phyloP scores from a whole-genome alignment of 2,797 vertebrate species.

The Emys orbicularis region DNA sequence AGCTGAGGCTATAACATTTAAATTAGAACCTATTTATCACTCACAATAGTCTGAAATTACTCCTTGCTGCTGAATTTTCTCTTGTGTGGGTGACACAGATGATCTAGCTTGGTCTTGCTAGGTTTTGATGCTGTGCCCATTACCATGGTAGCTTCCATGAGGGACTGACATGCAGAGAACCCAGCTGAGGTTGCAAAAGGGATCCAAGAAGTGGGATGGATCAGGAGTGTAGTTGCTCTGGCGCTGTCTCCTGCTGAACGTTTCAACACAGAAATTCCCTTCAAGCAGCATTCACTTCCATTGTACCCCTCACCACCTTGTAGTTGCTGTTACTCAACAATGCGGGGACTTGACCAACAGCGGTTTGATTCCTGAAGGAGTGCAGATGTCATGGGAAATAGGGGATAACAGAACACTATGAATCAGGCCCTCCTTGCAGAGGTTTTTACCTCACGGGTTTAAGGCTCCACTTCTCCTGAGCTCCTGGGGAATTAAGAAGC shows the following conservation, averaged over 20 bases:
- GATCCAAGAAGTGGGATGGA: background rate
- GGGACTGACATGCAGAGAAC: background rate
- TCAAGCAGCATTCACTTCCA: background rate
- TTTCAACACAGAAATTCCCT: slow-evolving; percentile 24
- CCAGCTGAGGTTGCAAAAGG: background rate
- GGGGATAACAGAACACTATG: background rate
- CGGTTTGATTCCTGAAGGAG: background rate
- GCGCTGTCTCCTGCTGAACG: background rate
- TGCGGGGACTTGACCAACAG: background rate
- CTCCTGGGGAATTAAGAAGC: background rate
- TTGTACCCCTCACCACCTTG: background rate
- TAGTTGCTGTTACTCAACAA: background rate
- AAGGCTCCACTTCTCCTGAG: background rate
- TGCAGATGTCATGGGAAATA: background rate
- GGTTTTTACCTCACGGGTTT: background rate
- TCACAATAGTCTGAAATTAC: background rate
- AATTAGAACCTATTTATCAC: background rate
- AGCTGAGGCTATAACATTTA: background rate
- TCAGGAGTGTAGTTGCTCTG: background rate
- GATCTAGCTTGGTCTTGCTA: background rate
- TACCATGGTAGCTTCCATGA: background rate
- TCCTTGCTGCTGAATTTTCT: background rate
- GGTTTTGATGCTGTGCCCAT: background rate
- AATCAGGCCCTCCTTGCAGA: background rate
- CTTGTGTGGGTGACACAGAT: background rate